Evolutionary conservation across 1,140 invertebrate genomes (phyloP).

Genomic region (Cyphomyrmex costatus): DNA sequence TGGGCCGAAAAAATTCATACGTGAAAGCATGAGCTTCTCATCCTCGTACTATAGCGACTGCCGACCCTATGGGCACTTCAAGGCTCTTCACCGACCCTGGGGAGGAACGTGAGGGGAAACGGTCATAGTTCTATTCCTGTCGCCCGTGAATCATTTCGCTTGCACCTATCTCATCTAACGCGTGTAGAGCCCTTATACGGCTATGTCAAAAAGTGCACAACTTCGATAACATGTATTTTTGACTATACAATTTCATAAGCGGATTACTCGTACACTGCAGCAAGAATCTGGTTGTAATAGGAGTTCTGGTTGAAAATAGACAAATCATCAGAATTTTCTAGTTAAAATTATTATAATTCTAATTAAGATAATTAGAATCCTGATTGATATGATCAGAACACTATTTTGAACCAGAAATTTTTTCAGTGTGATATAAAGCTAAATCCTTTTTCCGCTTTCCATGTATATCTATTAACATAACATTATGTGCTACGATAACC

Average conservation of each 20-base stretch:
- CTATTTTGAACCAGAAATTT: no score
- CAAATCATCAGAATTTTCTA: no score
- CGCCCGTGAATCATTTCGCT: constrained; percentile 84
- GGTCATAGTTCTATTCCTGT: constrained; percentile 85
- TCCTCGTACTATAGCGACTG: constrained; percentile 80
- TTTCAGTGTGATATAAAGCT: background rate
- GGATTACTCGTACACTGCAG: background rate
- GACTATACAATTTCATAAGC: constrained; percentile 25
- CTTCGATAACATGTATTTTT: constrained; percentile 44
- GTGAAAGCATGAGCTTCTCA: constrained; percentile 75
- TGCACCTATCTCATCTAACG: constrained; percentile 80
- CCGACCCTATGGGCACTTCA: constrained; percentile 76
- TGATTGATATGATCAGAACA: no score
- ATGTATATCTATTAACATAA: constrained; percentile 8
- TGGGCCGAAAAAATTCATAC: constrained; percentile 30
- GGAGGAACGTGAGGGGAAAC: constrained; percentile 78
- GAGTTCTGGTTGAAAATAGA: no score
- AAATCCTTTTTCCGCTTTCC: constrained; percentile 5
- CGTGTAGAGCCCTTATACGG: constrained; percentile 60
- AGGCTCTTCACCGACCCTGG: constrained; percentile 71
- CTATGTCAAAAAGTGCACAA: constrained; percentile 53
- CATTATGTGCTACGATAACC: background rate
- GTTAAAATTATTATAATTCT: no score
- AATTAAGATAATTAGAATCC: no score
- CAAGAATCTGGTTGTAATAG: no score